Conservation (phyloP, 92 coral and sea anemone species). For the Actinostola sp. region DNA sequence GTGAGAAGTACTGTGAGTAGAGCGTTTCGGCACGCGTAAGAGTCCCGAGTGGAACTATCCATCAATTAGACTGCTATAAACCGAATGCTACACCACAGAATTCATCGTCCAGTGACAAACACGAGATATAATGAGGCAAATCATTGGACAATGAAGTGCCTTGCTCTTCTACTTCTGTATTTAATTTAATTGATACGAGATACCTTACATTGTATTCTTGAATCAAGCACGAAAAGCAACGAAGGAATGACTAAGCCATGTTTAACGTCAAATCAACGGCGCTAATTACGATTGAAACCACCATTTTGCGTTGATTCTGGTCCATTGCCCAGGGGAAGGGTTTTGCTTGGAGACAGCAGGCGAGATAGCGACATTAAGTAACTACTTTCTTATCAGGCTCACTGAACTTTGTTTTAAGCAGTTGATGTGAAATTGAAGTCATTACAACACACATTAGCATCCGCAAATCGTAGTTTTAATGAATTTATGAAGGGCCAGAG, state of each 20-base stretch:
- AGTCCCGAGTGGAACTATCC: background rate
- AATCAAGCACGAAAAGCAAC: constrained; percentile 20
- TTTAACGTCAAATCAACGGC: constrained; percentile 8
- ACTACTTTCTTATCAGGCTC: too few species aligned
- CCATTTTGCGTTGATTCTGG: background rate
- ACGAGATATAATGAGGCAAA: background rate
- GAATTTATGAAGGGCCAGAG: too few species aligned
- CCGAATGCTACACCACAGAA: background rate
- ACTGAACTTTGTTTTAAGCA: too few species aligned
- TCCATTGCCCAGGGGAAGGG: too few species aligned
- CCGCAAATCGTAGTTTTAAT: too few species aligned
- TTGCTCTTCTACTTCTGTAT: too few species aligned
- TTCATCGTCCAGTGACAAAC: background rate
- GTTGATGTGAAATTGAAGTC: too few species aligned
- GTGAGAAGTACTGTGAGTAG: background rate
- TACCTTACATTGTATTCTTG: constrained; percentile 11
- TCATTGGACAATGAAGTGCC: background rate
- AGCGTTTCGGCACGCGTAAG: constrained; percentile 7
- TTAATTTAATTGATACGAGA: background rate
- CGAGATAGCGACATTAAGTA: too few species aligned
- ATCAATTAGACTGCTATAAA: background rate
- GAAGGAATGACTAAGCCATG: background rate
- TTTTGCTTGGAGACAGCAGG: too few species aligned
- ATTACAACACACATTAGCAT: too few species aligned
- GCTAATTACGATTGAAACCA: background rate